phyloP scores from a whole-genome alignment of 2,888 invertebrate genomes.

The Mythimna pallens region DNA sequence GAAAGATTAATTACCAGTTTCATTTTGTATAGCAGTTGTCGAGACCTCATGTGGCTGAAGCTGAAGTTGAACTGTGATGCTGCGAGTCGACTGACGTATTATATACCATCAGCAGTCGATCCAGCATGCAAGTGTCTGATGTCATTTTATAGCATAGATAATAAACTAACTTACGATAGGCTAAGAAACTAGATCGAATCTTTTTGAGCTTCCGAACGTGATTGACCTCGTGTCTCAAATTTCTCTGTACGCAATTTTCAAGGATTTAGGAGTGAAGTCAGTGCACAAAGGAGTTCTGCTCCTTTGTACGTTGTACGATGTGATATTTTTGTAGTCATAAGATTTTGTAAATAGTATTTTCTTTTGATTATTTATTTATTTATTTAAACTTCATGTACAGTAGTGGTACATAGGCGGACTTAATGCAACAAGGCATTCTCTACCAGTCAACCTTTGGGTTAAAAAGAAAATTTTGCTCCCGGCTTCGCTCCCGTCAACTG shows the following conservation, averaged over 20 bases:
- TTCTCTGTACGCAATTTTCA: slow-evolving; percentile 69
- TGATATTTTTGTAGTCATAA: background rate
- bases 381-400: too few relatives aligned
- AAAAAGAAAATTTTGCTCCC: too few relatives aligned
- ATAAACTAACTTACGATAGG: slow-evolving; percentile 75
- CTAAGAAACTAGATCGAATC: slow-evolving; percentile 80
- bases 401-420: too few relatives aligned
- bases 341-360: too few relatives aligned
- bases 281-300: background rate
- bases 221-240: slow-evolving; percentile 82
- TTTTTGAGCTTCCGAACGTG: slow-evolving; percentile 71
- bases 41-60: slow-evolving; percentile 67
- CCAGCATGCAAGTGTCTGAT: slow-evolving; percentile 81
- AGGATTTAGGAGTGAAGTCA: slow-evolving; percentile 64
- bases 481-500: too few relatives aligned
- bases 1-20: slow-evolving; percentile 81
- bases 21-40: slow-evolving; percentile 74
- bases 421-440: too few relatives aligned
- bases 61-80: slow-evolving; percentile 74
- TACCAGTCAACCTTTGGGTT: too few relatives aligned
- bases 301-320: too few relatives aligned
- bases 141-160: slow-evolving; percentile 77
- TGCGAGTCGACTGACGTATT: slow-evolving; percentile 78
- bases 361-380: too few relatives aligned
- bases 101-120: slow-evolving; percentile 84